Evolutionary conservation across 37 sponge, comb jelly and placozoan genomes (phyloP).

Genomic region (Beroe ovata): DNA sequence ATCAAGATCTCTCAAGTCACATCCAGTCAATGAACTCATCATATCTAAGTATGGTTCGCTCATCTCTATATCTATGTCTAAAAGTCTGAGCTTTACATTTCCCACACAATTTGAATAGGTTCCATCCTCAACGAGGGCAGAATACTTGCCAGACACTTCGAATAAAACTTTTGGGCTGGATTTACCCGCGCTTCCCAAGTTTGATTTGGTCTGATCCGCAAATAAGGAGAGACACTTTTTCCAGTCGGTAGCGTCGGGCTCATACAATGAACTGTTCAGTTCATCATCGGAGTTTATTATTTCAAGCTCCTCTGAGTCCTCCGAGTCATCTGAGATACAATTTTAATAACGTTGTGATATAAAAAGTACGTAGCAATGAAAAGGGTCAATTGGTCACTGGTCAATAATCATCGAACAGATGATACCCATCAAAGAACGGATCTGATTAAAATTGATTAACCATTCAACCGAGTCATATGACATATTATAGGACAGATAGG

Average conservation of each 20-base stretch:
- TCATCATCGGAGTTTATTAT: not conserved
- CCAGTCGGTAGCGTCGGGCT: not conserved
- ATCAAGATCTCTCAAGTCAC: not conserved
- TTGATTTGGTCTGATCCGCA: not conserved
- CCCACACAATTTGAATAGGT: not conserved
- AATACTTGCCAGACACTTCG: not conserved
- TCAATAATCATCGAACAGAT: too few relatives aligned
- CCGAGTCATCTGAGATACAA: too few relatives aligned
- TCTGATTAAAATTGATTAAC: too few relatives aligned
- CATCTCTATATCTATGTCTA: not conserved
- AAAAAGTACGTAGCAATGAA: too few relatives aligned
- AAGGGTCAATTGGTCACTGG: too few relatives aligned
- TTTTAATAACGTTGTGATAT: too few relatives aligned
- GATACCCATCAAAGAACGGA: too few relatives aligned
- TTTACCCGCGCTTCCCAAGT: not conserved
- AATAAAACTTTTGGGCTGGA: not conserved
- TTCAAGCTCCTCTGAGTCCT: not conserved
- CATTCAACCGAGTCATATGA: too few relatives aligned
- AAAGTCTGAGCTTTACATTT: not conserved
- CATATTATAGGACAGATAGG: too few relatives aligned
- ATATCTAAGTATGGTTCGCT: not conserved
- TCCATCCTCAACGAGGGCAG: not conserved
- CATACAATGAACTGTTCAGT: not conserved
- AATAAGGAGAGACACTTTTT: not conserved
- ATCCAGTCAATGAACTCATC: not conserved